Base-by-base conservation (phyloP, 2,888 invertebrate species). In the Lasiommata megera region DNA sequence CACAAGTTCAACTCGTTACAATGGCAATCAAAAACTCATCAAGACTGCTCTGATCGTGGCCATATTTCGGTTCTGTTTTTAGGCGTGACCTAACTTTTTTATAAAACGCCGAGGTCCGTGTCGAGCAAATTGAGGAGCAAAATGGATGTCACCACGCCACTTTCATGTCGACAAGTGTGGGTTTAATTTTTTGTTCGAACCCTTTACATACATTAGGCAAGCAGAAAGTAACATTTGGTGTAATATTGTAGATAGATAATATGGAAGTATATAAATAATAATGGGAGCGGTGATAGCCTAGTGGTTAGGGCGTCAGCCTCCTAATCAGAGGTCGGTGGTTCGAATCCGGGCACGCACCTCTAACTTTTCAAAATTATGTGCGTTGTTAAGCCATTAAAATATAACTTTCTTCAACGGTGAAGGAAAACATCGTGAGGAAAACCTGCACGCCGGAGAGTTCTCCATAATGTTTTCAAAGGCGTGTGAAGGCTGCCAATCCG, bases 1-100 rank as follows among this genome's bases (percentile, higher is more conserved):
- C 23, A 3, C 23, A 23, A 23, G 3, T 23, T 23, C 5, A 23
- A 23, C 23, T 23, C n/a, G 12, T 46, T 43, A 14, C 41, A 23
- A 40, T 41, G 18, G 44, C 41, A 59, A 59, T 59, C 55, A 55
- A 51, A 59, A 59, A 29, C 55, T 55, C 59, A 59, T 59, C 46
- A 55, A 41, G 50, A 54, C 38, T 16, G 29, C 44, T 18, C 18
- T 47, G 34, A 31, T 54, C 16, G 36, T 29, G 47, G 36, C 50
- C 12, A 31, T 54, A 48, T 52, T 54, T 59, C 44, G 29, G 43
- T 46, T 53, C 38, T 44, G 40, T 44, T 36, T 56, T 40, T 18
- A 12, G 41, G 28, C 14, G n/a, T 14, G 37, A 43, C 48, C 29
- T 52, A 47, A 38, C 17, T 47, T 52, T 47, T 40, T 17, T 46